Conservation (phyloP, 2,113 vertebrate genomes). For the Donacobius atricapilla region DNA sequence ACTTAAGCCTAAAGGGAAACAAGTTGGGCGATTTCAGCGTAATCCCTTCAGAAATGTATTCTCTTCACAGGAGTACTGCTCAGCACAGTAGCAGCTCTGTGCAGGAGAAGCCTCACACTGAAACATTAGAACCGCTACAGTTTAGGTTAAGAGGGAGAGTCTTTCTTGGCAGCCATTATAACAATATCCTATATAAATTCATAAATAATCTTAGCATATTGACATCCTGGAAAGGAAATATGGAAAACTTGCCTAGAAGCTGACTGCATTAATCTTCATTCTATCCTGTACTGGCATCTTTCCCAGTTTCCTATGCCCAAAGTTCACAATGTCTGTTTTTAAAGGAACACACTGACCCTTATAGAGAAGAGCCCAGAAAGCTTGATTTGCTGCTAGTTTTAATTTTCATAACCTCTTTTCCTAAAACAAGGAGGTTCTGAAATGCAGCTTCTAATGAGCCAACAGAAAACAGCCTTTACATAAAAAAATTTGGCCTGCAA, state of each 20-base stretch:
- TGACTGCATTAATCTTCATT: conserved; percentile 43
- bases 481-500: not conserved
- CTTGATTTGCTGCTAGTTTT: not conserved
- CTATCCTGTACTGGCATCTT: conserved; percentile 41
- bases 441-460: not conserved
- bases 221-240: conserved; percentile 45
- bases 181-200: conserved; percentile 14
- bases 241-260: conserved; percentile 18
- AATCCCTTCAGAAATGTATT: conserved; percentile 59
- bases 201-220: conserved; percentile 33
- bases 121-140: not conserved
- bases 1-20: conserved; percentile 44
- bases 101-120: not conserved
- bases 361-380: not conserved
- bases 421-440: not conserved
- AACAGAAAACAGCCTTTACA: not conserved
- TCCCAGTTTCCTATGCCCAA: conserved; percentile 43
- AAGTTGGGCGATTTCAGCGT: conserved; percentile 41
- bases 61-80: not conserved
- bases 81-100: conserved; percentile 42
- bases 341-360: conserved; percentile 43
- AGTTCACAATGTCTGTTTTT: conserved; percentile 40
- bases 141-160: not conserved
- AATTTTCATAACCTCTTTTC: not conserved
- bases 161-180: conserved; percentile 7